Conservation (phyloP, 1,140 invertebrate genomes). For the Centruroides vittatus region DNA sequence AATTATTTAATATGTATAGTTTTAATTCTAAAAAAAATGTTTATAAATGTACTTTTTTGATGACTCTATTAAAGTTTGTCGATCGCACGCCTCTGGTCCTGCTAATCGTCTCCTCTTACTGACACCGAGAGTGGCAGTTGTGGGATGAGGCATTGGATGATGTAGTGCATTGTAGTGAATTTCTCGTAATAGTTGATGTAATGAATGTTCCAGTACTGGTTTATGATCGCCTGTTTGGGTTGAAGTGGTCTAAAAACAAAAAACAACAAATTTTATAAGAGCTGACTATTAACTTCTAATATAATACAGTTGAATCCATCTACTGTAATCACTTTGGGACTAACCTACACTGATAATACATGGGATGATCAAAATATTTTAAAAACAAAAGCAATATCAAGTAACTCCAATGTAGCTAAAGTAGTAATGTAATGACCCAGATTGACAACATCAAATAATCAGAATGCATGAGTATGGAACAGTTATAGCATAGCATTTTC, state of each 20-base stretch:
- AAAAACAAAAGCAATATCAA: no score
- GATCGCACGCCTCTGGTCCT: slow-evolving; percentile 73
- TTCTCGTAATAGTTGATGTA: slow-evolving; percentile 83
- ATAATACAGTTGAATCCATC: no score
- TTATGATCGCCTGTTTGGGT: slow-evolving; percentile 61
- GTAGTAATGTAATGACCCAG: no score
- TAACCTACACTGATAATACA: no score
- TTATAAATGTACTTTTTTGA: slow-evolving; percentile 42
- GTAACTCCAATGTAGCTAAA: no score
- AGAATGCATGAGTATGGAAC: no score
- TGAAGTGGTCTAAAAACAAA: slow-evolving; percentile 15
- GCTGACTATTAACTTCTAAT: no score
- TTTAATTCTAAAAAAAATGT: background rate
- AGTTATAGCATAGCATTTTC: no score
- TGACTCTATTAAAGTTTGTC: slow-evolving; percentile 74
- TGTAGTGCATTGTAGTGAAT: slow-evolving; percentile 84
- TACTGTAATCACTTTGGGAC: no score
- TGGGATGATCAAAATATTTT: no score
- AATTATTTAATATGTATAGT: no score
- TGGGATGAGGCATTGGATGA: slow-evolving; percentile 85
- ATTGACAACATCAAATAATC: no score
- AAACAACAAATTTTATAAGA: background rate
- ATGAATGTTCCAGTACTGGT: slow-evolving; percentile 86
- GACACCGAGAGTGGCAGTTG: slow-evolving; percentile 76
- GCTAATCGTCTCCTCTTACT: slow-evolving; percentile 76